These are phyloP conservation scores for Siniperca obscura DNA, from an alignment of 2,797 vertebrate species.

Conservation along the genomic window DNA sequence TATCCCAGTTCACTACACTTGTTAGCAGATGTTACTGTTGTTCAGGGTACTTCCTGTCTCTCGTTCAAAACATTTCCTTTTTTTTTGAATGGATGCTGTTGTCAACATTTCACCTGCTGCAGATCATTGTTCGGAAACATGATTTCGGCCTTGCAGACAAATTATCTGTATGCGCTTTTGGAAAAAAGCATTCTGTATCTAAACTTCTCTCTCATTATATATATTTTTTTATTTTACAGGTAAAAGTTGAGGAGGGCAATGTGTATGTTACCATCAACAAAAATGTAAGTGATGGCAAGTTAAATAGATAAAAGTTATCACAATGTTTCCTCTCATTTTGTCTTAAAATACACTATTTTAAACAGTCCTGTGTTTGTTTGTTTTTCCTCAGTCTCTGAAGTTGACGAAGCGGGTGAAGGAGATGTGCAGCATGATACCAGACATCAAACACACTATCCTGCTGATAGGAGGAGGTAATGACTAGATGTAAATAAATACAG, in stretches of 20 bases:
- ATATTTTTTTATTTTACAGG: constrained; percentile 77
- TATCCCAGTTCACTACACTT: neutral
- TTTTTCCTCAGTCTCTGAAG: constrained; percentile 61
- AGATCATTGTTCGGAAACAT: neutral
- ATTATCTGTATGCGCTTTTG: neutral
- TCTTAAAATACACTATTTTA: neutral
- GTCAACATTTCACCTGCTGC: neutral
- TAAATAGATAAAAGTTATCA: neutral
- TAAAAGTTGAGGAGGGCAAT: constrained; percentile 85
- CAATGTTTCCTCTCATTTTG: neutral
- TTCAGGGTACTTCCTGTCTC: neutral
- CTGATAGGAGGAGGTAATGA: constrained; percentile 86
- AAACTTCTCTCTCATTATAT: no score
- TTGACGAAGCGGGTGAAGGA: constrained; percentile 80
- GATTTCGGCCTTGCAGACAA: neutral
- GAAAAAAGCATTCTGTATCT: no score
- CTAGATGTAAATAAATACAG: neutral
- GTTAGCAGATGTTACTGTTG: neutral
- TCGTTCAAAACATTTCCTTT: neutral
- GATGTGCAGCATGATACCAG: constrained; percentile 77
- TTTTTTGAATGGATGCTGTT: neutral
- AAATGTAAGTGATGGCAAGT: constrained; percentile 79
- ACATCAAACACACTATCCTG: constrained; percentile 76
- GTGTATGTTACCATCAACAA: constrained; percentile 86
- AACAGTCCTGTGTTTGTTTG: neutral